A percentile compares a stretch with the other conserved stretches of the same genome.
Conservation (phyloP, 2,797 vertebrate species). For the Rhodeus uyekii region DNA sequence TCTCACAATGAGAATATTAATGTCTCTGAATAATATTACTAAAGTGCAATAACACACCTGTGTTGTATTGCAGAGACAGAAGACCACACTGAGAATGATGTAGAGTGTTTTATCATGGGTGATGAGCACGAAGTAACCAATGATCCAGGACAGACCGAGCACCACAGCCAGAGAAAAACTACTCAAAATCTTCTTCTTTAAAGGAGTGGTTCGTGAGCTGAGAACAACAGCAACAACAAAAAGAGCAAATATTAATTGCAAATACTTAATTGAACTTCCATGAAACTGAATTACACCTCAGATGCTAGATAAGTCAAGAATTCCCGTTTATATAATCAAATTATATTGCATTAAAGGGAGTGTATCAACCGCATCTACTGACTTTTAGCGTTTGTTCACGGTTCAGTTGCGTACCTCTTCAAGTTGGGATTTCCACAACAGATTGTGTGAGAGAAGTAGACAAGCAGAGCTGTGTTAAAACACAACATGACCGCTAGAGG, state of each 20-base stretch:
- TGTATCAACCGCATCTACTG: too few relatives aligned
- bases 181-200: constrained; percentile 65
- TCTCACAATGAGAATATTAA: too few relatives aligned
- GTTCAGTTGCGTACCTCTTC: constrained; percentile 63
- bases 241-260: not conserved
- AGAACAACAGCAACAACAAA: too few relatives aligned
- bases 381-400: too few relatives aligned
- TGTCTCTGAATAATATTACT: too few relatives aligned
- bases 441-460: constrained; percentile 61
- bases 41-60: constrained; percentile 66
- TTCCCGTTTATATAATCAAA: too few relatives aligned
- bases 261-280: not conserved
- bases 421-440: constrained; percentile 63
- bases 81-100: constrained; percentile 68
- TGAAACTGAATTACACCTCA: not conserved
- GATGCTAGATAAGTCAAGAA: too few relatives aligned
- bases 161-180: constrained; percentile 68
- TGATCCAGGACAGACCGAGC: constrained; percentile 74
- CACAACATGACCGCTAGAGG: constrained; percentile 70
- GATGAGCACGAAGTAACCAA: constrained; percentile 72
- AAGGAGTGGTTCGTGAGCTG: constrained; percentile 63
- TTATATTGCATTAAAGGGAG: too few relatives aligned
- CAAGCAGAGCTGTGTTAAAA: constrained; percentile 67
- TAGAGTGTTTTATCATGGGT: constrained; percentile 27
- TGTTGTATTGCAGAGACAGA: constrained; percentile 76